phyloP scores from a whole-genome alignment of 2,113 vertebrate species.

The Nothoprocta pentlandii region DNA sequence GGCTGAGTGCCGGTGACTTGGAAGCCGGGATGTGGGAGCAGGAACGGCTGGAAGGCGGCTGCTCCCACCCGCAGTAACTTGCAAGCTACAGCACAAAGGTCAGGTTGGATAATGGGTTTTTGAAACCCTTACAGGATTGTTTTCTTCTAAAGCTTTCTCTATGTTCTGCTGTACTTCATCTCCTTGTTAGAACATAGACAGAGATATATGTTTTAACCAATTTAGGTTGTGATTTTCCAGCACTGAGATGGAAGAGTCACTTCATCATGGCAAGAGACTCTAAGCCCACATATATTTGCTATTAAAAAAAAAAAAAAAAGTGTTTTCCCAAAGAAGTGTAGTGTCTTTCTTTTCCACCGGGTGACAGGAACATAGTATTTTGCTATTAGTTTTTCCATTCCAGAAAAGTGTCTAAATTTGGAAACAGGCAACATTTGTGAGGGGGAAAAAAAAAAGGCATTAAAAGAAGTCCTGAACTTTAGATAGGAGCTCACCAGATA shows the following conservation, averaged over 20 bases:
- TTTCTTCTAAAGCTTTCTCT: background rate
- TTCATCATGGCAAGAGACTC: background rate
- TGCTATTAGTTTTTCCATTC: background rate
- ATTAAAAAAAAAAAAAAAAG: background rate
- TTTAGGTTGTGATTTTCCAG: background rate
- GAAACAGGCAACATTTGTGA: background rate
- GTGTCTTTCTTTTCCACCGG: background rate
- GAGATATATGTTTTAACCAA: background rate
- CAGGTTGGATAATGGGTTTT: background rate
- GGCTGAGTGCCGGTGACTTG: background rate
- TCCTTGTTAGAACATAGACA: background rate
- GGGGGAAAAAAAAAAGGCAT: background rate
- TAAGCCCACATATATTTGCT: background rate
- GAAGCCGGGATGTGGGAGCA: background rate
- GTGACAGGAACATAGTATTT: background rate
- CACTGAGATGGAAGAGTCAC: background rate
- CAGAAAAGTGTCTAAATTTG: background rate
- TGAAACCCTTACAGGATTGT: background rate
- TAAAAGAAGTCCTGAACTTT: background rate
- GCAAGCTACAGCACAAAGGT: background rate
- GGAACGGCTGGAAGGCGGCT: background rate
- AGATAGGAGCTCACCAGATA: background rate
- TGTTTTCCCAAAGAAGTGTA: background rate
- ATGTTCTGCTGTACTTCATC: background rate
- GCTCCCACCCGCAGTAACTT: background rate